These are phyloP conservation scores for Bombus consobrinus DNA, from an alignment of 1,140 invertebrate genomes.

Conservation along the genomic window DNA sequence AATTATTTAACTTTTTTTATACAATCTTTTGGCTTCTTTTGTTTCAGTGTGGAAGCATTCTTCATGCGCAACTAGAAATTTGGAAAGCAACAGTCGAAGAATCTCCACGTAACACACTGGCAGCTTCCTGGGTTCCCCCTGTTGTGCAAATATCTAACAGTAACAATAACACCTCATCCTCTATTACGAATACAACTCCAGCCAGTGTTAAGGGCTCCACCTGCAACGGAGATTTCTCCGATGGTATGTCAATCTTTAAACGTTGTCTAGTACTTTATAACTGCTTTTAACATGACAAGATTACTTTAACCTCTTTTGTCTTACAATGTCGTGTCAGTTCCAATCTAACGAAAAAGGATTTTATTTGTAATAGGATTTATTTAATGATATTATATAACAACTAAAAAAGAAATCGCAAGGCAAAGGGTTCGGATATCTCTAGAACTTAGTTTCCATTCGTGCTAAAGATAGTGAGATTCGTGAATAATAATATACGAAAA, in stretches of 20 bases:
- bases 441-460: background rate
- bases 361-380: too few relatives aligned
- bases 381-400: background rate
- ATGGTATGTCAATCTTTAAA: conserved; percentile 80
- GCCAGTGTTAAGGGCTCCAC: conserved; percentile 72
- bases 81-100: conserved; percentile 91
- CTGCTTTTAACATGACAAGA: background rate
- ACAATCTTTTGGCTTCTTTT: conserved; percentile 6
- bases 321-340: background rate
- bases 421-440: background rate
- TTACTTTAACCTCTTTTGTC: background rate
- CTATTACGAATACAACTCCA: conserved; percentile 64
- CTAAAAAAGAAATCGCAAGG: background rate
- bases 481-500: background rate
- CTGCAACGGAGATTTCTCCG: conserved; percentile 84
- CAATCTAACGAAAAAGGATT: too few relatives aligned
- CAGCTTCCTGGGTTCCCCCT: conserved; percentile 78
- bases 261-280: background rate
- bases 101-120: conserved; percentile 80
- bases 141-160: conserved; percentile 72
- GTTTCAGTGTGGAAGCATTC: conserved; percentile 89
- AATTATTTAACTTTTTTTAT: background rate
- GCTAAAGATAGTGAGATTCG: background rate
- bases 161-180: conserved; percentile 9
- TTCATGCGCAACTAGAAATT: conserved; percentile 95